Evolutionary conservation across 2,113 vertebrate genomes (phyloP).

Genomic region (Asarcornis scutulata): DNA sequence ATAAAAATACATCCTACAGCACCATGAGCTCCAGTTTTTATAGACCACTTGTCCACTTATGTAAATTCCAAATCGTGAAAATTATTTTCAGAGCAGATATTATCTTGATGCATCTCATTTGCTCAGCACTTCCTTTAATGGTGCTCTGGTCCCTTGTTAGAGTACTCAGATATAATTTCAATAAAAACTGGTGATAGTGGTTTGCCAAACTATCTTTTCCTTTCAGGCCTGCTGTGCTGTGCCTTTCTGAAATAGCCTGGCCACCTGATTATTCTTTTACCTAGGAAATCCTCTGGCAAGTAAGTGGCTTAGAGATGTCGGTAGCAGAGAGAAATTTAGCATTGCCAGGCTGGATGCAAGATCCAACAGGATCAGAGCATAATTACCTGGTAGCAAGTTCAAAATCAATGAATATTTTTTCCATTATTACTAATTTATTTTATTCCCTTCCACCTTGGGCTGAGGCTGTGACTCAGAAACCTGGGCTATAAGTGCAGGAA

Average conservation of each 20-base stretch:
- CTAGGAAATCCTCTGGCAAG: not conserved
- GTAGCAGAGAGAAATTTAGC: not conserved
- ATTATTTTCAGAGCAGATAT: not conserved
- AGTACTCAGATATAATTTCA: not conserved
- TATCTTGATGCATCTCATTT: not conserved
- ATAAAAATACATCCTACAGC: accelerated
- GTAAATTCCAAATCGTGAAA: not conserved
- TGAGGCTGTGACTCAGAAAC: not conserved
- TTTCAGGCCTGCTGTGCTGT: not conserved
- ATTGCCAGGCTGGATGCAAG: not conserved
- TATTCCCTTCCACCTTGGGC: no score
- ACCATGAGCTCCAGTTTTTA: not conserved
- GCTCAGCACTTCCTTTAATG: not conserved
- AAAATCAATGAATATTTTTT: not conserved
- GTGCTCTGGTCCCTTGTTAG: not conserved
- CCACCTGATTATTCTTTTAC: not conserved
- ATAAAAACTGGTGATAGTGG: not conserved
- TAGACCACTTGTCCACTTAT: not conserved
- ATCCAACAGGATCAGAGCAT: not conserved
- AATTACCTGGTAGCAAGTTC: not conserved
- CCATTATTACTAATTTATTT: no score
- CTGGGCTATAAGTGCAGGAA: not conserved
- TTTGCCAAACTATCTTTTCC: not conserved
- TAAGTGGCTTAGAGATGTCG: not conserved
- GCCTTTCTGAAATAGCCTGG: not conserved